These are phyloP conservation scores for Petrocephalus sullivani DNA, from an alignment of 2,797 vertebrate genomes.

Conservation along the genomic window DNA sequence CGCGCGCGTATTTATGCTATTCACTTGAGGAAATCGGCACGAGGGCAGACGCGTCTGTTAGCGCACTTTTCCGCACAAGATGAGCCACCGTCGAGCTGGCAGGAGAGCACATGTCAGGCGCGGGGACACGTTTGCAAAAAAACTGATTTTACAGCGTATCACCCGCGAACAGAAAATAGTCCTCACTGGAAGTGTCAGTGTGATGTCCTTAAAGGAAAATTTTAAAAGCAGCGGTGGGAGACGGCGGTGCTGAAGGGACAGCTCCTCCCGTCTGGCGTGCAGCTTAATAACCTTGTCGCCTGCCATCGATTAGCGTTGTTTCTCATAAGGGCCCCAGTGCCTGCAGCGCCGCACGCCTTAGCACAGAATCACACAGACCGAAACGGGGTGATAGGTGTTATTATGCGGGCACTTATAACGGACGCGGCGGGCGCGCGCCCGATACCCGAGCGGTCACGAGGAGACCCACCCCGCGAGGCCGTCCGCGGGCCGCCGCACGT, in stretches of 20 bases:
- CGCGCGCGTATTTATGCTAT: neutral
- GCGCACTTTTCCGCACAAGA: neutral
- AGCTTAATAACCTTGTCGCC: neutral
- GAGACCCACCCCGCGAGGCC: constrained; percentile 40
- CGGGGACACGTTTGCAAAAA: neutral
- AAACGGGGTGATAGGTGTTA: neutral
- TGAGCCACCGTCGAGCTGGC: neutral
- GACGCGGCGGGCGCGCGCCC: constrained; percentile 41
- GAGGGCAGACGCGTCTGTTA: neutral
- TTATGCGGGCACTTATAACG: neutral
- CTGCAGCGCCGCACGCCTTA: neutral
- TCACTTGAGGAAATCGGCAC: neutral
- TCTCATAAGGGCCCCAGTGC: neutral
- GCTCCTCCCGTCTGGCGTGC: neutral
- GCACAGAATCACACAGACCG: neutral
- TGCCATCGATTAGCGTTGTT: neutral
- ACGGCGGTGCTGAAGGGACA: neutral
- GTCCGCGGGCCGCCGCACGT: constrained; percentile 55
- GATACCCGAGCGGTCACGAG: constrained; percentile 33
- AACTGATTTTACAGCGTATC: neutral
- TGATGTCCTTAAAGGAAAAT: neutral
- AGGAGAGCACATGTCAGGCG: neutral
- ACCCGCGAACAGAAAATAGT: neutral
- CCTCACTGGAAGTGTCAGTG: neutral
- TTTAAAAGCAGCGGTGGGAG: neutral